Evolutionary conservation across 2,797 vertebrate species (phyloP).

Genomic region (Pantherophis alleghaniensis): DNA sequence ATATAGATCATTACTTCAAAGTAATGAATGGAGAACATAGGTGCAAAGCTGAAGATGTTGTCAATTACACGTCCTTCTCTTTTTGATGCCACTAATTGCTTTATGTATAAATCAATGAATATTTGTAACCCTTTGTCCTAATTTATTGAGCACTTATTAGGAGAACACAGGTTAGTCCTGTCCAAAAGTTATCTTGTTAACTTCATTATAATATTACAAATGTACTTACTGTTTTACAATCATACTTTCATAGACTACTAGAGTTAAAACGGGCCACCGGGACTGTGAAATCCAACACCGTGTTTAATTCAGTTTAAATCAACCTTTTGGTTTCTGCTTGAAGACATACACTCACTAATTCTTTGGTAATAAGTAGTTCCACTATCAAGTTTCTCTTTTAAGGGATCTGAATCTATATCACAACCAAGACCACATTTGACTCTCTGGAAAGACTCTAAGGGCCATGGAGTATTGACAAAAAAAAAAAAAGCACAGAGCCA

Average conservation of each 20-base stretch:
- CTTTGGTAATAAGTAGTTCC: background rate
- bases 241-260: background rate
- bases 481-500: background rate
- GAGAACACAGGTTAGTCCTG: background rate
- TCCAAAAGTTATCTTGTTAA: background rate
- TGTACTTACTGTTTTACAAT: background rate
- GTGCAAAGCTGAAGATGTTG: constrained; percentile 30
- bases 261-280: background rate
- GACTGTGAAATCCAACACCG: background rate
- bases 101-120: constrained; percentile 33
- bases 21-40: constrained; percentile 42
- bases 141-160: constrained; percentile 2
- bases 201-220: background rate
- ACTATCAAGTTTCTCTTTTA: background rate
- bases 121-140: background rate
- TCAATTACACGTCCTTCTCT: constrained; percentile 20
- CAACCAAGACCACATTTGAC: background rate
- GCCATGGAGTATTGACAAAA: background rate
- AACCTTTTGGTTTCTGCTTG: background rate
- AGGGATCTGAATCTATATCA: background rate
- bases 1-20: constrained; percentile 39
- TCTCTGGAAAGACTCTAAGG: background rate
- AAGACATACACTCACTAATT: background rate
- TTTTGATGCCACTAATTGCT: constrained; percentile 18
- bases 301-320: background rate